A percentile compares a stretch with the other conserved stretches of the same genome.
Evolutionary conservation across 2,888 invertebrate species (phyloP).

Genomic region (Philaethria dido): DNA sequence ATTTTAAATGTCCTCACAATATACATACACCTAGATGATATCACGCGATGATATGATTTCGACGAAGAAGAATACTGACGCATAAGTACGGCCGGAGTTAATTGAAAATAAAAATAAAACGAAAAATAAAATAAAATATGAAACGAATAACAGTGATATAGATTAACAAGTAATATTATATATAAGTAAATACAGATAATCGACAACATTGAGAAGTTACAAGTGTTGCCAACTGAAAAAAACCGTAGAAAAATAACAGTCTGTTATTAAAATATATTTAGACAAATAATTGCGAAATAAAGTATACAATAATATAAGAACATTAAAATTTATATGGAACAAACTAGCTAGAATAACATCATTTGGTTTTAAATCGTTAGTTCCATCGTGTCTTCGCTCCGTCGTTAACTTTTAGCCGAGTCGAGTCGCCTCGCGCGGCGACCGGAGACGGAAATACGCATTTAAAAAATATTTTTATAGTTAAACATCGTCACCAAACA

Average conservation of each 20-base stretch:
- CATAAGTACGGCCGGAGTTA: slow-evolving; percentile 60
- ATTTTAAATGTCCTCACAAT: slow-evolving; percentile 34
- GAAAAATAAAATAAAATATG: slow-evolving; percentile 46
- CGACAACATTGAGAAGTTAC: slow-evolving; percentile 7
- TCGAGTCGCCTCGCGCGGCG: background rate
- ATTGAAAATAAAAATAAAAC: slow-evolving; percentile 47
- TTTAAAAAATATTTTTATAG: background rate
- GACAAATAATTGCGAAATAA: background rate
- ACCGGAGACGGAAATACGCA: background rate
- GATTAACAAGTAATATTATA: slow-evolving; percentile 14
- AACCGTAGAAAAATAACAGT: slow-evolving; percentile 7
- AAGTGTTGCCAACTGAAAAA: slow-evolving; percentile 24
- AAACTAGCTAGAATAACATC: slow-evolving; percentile 18
- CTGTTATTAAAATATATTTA: slow-evolving; percentile 4
- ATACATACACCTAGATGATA: slow-evolving; percentile 41
- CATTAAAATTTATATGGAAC: slow-evolving; percentile 17
- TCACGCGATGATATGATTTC: slow-evolving; percentile 67
- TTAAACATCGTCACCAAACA: background rate
- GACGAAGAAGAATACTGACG: slow-evolving; percentile 54
- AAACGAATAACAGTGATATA: slow-evolving; percentile 48
- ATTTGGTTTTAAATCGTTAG: slow-evolving; percentile 13
- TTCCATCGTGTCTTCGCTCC: slow-evolving; percentile 8
- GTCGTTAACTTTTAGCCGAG: background rate
- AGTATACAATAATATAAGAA: slow-evolving; percentile 21
- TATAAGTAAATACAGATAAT: slow-evolving; percentile 19